Percentiles rank a stretch among this genome's conserved stretches.
Conservation (phyloP, 2,113 vertebrate species). For the Seriola rivoliana region DNA sequence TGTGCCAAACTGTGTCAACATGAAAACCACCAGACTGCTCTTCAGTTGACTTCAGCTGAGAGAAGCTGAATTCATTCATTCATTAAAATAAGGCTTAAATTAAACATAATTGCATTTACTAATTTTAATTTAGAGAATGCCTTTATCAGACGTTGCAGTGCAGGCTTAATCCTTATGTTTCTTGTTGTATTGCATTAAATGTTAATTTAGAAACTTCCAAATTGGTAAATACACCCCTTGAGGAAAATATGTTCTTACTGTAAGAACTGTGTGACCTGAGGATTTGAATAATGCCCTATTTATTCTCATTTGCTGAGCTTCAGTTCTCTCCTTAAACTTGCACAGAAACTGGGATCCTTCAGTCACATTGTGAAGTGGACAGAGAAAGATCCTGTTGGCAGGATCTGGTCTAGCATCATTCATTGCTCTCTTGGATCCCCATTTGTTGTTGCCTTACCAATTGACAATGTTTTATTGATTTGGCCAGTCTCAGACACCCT, state of each 20-base stretch:
- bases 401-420: neutral
- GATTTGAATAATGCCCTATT: conserved; percentile 11
- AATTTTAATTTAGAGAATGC: conserved; percentile 32
- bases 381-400: neutral
- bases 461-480: neutral
- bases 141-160: conserved; percentile 8
- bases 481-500: neutral
- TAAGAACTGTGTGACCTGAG: conserved; percentile 9
- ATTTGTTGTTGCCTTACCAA: neutral
- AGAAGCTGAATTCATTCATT: conserved; percentile 18
- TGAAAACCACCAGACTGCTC: neutral
- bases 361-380: neutral
- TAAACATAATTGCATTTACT: neutral
- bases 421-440: neutral
- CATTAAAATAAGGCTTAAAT: conserved; percentile 16
- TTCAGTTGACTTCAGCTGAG: neutral
- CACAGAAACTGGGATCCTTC: neutral
- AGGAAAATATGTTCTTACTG: neutral
- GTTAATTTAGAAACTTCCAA: conserved; percentile 14
- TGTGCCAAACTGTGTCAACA: neutral
- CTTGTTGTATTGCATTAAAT: conserved; percentile 3
- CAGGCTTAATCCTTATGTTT: conserved; percentile 16
- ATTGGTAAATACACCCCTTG: conserved; percentile 10
- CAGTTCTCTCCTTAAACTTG: neutral
- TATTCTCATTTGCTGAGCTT: conserved; percentile 12